Evolutionary conservation across 1,140 invertebrate species (phyloP), one percentile per base, ranked within the genome.

Genomic region (Calliopsis andreniformis): DNA sequence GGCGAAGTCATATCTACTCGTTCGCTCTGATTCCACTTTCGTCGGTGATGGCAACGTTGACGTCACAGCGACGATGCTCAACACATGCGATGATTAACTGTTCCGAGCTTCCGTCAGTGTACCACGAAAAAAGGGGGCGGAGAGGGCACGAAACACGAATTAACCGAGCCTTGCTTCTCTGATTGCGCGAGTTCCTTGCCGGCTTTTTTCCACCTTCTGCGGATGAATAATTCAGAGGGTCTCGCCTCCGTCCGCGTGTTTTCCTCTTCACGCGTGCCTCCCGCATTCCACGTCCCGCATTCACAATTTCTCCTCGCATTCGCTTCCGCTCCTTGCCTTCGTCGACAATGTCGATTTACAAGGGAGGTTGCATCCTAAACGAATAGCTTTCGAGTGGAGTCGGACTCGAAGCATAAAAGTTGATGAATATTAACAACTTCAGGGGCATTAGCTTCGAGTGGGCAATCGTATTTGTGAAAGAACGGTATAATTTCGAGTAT

Each of bases 181-280:
- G 80, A 85, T 86, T 78, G 77, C 67, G 64, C 59, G 53, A 43
- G 23, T 85, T 78, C 61, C 42, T 66, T 45, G 39, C 35, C 8
- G 49, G 20, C 56, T 42, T 45, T 62, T 8, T 47, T 12, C 59
- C n/a, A 45, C 51, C 59, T 58, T n/a, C 12, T 28, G 28, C 63
- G 39, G 67, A 80, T 84, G 72, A 77, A 77, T 84, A 83, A 77
- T 77, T 73, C 72, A 82, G 28, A 56, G 62, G 62, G 51, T 67
- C 47, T 78, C 56, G 42, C 23, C 45, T 56, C 61, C 39, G 32
- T 69, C 47, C 58, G 49, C 55, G 47, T 56, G 56, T 58, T 55
- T 51, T 51, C 28, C 14, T 2, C 51, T 62, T 58, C 55, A 45
- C 55, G 55, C 43, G 28, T 69, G 55, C 53, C 43, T 56, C 6